Percentiles rank a stretch among this genome's conserved stretches.
Evolutionary conservation across 2,797 vertebrate genomes (phyloP).

Genomic region (Syngnathus acus): DNA sequence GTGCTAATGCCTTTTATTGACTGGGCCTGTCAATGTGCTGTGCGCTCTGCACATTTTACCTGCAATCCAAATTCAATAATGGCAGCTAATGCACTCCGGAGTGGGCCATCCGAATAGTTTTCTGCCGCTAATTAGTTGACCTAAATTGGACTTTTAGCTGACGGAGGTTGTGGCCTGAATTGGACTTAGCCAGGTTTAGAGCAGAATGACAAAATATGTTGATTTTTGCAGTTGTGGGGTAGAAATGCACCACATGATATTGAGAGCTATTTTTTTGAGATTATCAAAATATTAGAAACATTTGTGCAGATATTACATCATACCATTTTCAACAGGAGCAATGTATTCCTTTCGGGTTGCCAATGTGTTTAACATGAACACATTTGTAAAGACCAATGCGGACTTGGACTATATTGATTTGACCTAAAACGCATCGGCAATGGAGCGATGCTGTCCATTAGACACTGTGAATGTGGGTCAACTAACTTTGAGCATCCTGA

Average conservation of each 20-base stretch:
- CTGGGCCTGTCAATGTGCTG: slow-evolving; percentile 16
- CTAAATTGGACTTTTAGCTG: slow-evolving; percentile 23
- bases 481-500: background rate
- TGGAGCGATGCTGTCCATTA: background rate
- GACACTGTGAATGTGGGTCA: background rate
- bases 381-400: slow-evolving; percentile 5
- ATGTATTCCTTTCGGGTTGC: background rate
- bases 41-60: slow-evolving; percentile 37
- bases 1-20: slow-evolving; percentile 21
- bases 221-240: background rate
- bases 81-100: slow-evolving; percentile 53
- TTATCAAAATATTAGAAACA: background rate
- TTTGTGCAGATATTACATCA: background rate
- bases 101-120: slow-evolving; percentile 27
- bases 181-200: slow-evolving; percentile 1
- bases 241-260: background rate
- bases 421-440: slow-evolving; percentile 2
- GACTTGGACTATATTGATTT: slow-evolving; percentile 32
- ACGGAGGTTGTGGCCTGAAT: background rate
- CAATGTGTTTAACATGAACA: background rate
- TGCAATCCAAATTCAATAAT: slow-evolving; percentile 59
- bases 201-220: too few species aligned
- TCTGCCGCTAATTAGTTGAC: slow-evolving; percentile 37
- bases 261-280: background rate
- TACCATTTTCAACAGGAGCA: background rate